Evolutionary conservation across 2,888 invertebrate species (phyloP).

Genomic region (Harpalus rubripes): DNA sequence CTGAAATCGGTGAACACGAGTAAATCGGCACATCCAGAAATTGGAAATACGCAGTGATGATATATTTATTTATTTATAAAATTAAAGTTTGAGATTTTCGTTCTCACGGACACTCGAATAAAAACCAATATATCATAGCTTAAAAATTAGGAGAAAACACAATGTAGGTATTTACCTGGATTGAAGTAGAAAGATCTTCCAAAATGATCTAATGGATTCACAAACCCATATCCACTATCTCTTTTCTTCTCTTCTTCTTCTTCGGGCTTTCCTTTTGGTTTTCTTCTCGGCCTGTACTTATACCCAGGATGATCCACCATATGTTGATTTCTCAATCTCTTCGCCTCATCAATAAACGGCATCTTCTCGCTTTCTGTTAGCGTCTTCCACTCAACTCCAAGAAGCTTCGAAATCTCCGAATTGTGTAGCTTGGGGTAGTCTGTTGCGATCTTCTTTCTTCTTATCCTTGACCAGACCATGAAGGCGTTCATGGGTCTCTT

Average conservation of each 20-base stretch:
- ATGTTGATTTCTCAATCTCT: slow-evolving; percentile 77
- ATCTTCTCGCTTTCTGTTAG: slow-evolving; percentile 88
- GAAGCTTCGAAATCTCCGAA: slow-evolving; percentile 88
- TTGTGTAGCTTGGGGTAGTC: slow-evolving; percentile 90
- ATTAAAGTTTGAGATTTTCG: no score
- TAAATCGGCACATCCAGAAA: no score
- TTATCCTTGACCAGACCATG: slow-evolving; percentile 91
- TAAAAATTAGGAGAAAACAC: no score
- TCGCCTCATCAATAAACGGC: slow-evolving; percentile 94
- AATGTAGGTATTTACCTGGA: slow-evolving; percentile 33
- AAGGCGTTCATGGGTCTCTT: slow-evolving; percentile 97
- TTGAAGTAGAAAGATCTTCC: slow-evolving; percentile 58
- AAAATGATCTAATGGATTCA: slow-evolving; percentile 59
- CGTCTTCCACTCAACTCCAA: slow-evolving; percentile 92
- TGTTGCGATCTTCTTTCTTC: slow-evolving; percentile 89
- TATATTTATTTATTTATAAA: no score
- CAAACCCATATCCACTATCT: slow-evolving; percentile 42
- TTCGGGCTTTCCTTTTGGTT: slow-evolving; percentile 72
- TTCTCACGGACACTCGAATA: background rate
- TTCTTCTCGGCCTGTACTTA: slow-evolving; percentile 76
- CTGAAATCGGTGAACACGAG: no score
- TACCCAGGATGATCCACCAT: slow-evolving; percentile 77
- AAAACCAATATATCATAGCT: background rate
- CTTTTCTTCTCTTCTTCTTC: slow-evolving; percentile 57
- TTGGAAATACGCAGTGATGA: no score